Evolutionary conservation across 2,797 vertebrate species (phyloP).

Genomic region (Limosa lapponica): DNA sequence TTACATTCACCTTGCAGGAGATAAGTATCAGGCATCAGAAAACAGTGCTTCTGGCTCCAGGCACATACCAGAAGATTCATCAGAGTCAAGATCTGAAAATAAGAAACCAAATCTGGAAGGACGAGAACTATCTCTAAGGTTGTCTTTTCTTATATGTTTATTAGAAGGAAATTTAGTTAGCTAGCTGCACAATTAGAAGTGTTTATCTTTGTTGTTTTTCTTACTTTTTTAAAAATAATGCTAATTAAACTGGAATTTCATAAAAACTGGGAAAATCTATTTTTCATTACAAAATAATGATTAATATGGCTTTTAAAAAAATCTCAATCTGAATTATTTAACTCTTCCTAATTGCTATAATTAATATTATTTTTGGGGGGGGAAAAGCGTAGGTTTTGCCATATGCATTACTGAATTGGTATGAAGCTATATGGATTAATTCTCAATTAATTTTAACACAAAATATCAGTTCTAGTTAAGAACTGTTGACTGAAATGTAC

Average conservation of each 20-base stretch:
- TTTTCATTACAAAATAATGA: not conserved
- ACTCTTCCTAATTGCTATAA: not conserved
- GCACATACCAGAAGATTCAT: not conserved
- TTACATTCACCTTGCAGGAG: constrained; percentile 89
- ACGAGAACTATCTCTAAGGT: constrained; percentile 92
- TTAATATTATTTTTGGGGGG: no score
- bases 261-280: not conserved
- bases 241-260: not conserved
- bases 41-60: not conserved
- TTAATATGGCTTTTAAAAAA: not conserved
- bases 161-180: not conserved
- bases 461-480: not conserved
- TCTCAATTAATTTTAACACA: not conserved
- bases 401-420: not conserved
- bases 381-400: not conserved
- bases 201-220: not conserved
- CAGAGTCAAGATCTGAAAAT: constrained; percentile 72
- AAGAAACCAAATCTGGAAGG: constrained; percentile 85
- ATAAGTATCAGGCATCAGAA: constrained; percentile 78
- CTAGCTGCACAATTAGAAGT: not conserved
- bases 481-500: not conserved
- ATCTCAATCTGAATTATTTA: not conserved
- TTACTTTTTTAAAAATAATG: not conserved
- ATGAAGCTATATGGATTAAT: not conserved
- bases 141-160: not conserved